Evolutionary conservation across 2,797 vertebrate genomes (phyloP).

Genomic region (Xerus rutilus): DNA sequence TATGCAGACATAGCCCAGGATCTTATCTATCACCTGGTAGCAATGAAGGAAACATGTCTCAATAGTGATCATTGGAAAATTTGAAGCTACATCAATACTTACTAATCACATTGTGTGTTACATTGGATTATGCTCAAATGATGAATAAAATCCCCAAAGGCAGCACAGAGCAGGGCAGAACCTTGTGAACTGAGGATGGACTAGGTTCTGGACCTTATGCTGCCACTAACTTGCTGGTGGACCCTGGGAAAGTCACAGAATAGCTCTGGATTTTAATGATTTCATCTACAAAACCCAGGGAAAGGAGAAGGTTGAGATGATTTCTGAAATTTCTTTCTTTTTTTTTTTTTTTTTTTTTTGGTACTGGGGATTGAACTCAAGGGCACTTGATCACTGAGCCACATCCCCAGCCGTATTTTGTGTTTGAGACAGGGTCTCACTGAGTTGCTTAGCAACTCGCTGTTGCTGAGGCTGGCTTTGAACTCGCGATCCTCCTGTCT

Average conservation of each 20-base stretch:
- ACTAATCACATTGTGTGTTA: slow-evolving; percentile 50
- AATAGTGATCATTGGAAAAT: slow-evolving; percentile 34
- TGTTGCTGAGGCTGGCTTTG: too few relatives aligned
- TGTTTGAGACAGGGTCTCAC: too few relatives aligned
- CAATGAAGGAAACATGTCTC: not conserved
- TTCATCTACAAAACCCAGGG: not conserved
- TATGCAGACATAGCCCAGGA: not conserved
- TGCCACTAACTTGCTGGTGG: not conserved
- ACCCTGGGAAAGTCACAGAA: not conserved
- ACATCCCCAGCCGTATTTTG: too few relatives aligned
- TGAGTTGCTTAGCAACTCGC: too few relatives aligned
- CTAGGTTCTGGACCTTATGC: not conserved
- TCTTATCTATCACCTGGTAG: not conserved
- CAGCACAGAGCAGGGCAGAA: not conserved
- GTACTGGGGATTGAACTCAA: too few relatives aligned
- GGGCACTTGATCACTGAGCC: too few relatives aligned
- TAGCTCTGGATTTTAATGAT: slow-evolving; percentile 22
- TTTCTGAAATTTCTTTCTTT: slow-evolving; percentile 23
- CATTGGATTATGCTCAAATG: not conserved
- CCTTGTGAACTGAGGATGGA: not conserved
- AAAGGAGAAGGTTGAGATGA: not conserved
- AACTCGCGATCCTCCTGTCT: too few relatives aligned
- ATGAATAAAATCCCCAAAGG: not conserved
- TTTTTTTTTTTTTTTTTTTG: too few relatives aligned
- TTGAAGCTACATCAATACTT: slow-evolving; percentile 35